A percentile compares a stretch with the other conserved stretches of the same genome.
Conservation (phyloP, 2,888 invertebrate genomes). For the Andrena flavipes region DNA sequence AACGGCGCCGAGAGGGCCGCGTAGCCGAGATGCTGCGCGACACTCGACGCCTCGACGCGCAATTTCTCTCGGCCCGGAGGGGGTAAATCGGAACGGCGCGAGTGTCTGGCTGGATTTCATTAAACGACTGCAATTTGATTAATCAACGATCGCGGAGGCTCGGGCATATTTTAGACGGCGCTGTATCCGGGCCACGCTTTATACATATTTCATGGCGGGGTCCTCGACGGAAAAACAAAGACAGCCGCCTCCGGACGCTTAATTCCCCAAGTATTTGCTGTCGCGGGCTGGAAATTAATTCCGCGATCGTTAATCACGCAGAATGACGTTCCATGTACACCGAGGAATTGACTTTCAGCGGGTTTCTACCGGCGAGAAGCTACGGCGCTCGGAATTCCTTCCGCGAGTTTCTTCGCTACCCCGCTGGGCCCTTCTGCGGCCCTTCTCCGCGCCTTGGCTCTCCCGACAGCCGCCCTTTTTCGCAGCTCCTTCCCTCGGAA, state of each 20-base stretch:
- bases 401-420: conserved; percentile 1
- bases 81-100: background rate
- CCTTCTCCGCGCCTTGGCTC: conserved; percentile 9
- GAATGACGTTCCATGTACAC: conserved; percentile 61
- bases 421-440: conserved; percentile 3
- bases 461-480: conserved; percentile 17
- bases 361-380: conserved; percentile 1
- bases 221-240: conserved; percentile 49
- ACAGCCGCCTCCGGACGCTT: conserved; percentile 29
- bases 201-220: conserved; percentile 50
- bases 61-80: background rate
- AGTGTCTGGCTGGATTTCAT: conserved; percentile 27
- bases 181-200: conserved; percentile 31
- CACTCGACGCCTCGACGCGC: background rate
- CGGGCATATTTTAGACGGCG: conserved; percentile 1
- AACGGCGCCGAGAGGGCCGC: background rate
- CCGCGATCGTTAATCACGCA: conserved; percentile 66
- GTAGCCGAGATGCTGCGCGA: background rate
- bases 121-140: conserved; percentile 45
- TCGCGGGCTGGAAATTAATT: conserved; percentile 66
- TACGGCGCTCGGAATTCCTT: conserved; percentile 29
- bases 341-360: conserved; percentile 58
- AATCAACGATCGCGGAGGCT: conserved; percentile 27
- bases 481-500: conserved; percentile 24
- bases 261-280: conserved; percentile 63